phyloP scores from a whole-genome alignment of 2,797 vertebrate genomes.

The Sphenopsis melanotis region DNA sequence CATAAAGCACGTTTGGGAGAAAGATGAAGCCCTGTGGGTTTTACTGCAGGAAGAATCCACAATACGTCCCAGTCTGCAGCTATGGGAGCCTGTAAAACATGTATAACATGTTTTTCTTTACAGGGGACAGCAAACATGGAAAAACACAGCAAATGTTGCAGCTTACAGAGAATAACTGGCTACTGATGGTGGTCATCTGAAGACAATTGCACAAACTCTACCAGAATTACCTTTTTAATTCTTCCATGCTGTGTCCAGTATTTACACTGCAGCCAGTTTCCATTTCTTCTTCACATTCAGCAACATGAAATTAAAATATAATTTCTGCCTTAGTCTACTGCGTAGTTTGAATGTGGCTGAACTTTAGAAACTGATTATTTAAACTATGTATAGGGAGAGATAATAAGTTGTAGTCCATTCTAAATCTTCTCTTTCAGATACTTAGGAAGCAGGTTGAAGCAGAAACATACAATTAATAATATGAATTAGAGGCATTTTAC shows the following conservation, averaged over 20 bases:
- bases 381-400: not conserved
- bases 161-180: fast-evolving
- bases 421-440: not conserved
- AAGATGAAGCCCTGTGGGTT: not conserved
- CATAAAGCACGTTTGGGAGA: not conserved
- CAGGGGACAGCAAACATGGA: not conserved
- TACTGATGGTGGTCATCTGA: not conserved
- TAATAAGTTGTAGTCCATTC: not conserved
- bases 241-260: not conserved
- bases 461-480: not conserved
- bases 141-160: not conserved
- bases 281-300: not conserved
- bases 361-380: not conserved
- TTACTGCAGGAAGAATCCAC: not conserved
- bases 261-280: not conserved
- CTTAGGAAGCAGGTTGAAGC: not conserved
- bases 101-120: not conserved
- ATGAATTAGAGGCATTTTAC: not conserved
- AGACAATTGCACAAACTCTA: not conserved
- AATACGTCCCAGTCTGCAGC: not conserved
- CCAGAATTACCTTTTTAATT: not conserved
- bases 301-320: not conserved
- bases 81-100: not conserved
- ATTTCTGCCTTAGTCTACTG: not conserved
- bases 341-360: not conserved